Conservation (phyloP, 2,888 invertebrate species). For the Leptinotarsa juncta region DNA sequence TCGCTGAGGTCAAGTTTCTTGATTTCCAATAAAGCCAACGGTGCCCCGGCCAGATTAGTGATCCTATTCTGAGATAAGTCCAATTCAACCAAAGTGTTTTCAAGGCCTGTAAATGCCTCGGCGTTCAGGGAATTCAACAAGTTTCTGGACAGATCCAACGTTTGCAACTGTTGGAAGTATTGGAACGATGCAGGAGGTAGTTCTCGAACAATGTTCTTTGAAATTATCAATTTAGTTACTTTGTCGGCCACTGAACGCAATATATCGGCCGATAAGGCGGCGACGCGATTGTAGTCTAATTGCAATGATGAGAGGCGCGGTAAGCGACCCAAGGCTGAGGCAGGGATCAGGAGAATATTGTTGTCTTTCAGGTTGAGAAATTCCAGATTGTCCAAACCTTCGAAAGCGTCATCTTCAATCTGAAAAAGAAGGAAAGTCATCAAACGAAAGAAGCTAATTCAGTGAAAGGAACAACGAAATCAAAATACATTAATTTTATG, state of each 20-base stretch:
- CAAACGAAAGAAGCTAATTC: too few relatives aligned
- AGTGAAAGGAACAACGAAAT: neutral
- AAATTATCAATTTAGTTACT: constrained; percentile 77
- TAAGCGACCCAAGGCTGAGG: constrained; percentile 83
- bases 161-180: constrained; percentile 78
- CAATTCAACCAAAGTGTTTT: constrained; percentile 77
- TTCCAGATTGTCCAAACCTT: constrained; percentile 82
- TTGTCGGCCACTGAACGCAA: constrained; percentile 78
- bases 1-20: constrained; percentile 81
- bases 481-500: too few relatives aligned
- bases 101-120: constrained; percentile 82
- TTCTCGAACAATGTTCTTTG: constrained; percentile 88
- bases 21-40: constrained; percentile 74
- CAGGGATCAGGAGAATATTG: constrained; percentile 87
- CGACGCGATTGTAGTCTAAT: constrained; percentile 88
- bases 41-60: constrained; percentile 74
- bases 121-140: constrained; percentile 77
- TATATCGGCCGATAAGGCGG: constrained; percentile 84
- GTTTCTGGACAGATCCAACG: constrained; percentile 84
- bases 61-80: constrained; percentile 82
- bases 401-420: constrained; percentile 91
- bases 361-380: constrained; percentile 86
- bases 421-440: constrained; percentile 61
- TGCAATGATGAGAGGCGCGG: constrained; percentile 80
- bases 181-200: constrained; percentile 84